Base-by-base conservation (phyloP, 2,113 vertebrate genomes). In the Odobenus rosmarus region DNA sequence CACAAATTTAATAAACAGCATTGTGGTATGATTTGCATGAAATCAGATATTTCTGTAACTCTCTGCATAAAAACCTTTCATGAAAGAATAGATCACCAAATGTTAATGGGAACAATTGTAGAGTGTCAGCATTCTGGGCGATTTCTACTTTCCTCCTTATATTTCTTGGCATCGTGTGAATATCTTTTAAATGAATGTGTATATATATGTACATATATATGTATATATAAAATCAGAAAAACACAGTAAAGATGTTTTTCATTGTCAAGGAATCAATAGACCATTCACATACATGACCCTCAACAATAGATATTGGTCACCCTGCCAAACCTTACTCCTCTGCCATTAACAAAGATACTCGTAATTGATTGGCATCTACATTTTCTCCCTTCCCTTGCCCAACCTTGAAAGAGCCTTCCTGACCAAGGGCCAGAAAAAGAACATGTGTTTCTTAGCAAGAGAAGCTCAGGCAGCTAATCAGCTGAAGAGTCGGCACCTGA, bases 21-120 rank as follows among this genome's bases (percentile, higher is more conserved):
- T 15, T 90, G 42, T 33, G 23, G 42, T 77, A 89, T n/a, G 26
- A 87, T 61, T 79, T 80, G 21, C 13, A 83, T 90, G 15, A 81
- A 95, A 61, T 92, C 64, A 90, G 28, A 23, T 96, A 88, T 90
- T 94, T 83, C 46, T 95, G 21, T 31, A 87, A 62, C 36, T 64
- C 92, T 51, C 55, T 39, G 31, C 61, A 76, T 62, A 81, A 83
- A 94, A 81, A n/a, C 1, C 71, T 83, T 79, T 72, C 33, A 4
- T 69, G 72, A 87, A 93, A 92, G 28, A 81, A 51, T 59, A 84
- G 80, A n/a, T 87, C 67, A 57, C 26, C 28, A 69, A 92, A 95
- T 89, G 26, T 92, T 94, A 82, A 92, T 31, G 18, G 28, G 46
- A 84, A 21, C 61, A 53, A 93, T 49, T 33, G 39, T 26, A n/a